A percentile compares a stretch with the other conserved stretches of the same genome.
Evolutionary conservation across 1,140 invertebrate genomes (phyloP).

Genomic region (Drosophila nannoptera): DNA sequence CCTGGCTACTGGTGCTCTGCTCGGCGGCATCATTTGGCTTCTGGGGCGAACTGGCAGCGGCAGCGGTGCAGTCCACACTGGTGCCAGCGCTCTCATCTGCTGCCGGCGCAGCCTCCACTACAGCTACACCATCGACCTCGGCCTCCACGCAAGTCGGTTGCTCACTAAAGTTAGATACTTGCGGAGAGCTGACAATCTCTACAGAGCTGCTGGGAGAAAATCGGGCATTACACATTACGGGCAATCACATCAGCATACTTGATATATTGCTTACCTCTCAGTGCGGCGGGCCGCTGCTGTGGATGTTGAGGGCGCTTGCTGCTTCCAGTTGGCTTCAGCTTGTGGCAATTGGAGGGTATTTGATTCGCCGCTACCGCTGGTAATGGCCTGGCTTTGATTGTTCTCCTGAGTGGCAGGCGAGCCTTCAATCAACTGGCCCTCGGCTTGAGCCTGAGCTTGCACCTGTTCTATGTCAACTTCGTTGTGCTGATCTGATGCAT

Average conservation of each 20-base stretch:
- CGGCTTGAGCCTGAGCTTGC: constrained; percentile 75
- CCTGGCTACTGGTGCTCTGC: constrained; percentile 39
- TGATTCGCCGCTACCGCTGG: constrained; percentile 79
- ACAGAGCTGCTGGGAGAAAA: constrained; percentile 82
- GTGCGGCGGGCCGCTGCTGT: constrained; percentile 85
- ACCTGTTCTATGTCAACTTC: constrained; percentile 85
- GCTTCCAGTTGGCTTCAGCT: constrained; percentile 59
- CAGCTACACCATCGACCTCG: constrained; percentile 49
- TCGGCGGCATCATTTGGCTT: constrained; percentile 52
- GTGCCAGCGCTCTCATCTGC: constrained; percentile 54
- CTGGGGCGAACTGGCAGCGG: constrained; percentile 51
- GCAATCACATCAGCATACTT: background rate
- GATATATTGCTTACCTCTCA: constrained; percentile 83
- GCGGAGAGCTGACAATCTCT: constrained; percentile 94
- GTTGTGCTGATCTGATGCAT: constrained; percentile 78
- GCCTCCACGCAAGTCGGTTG: constrained; percentile 83
- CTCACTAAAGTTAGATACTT: constrained; percentile 79
- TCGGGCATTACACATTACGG: background rate
- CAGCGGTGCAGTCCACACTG: constrained; percentile 37
- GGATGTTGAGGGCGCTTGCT: constrained; percentile 67
- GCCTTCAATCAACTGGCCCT: constrained; percentile 54
- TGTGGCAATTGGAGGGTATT: constrained; percentile 37
- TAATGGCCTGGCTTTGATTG: constrained; percentile 82
- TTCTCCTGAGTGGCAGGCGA: constrained; percentile 74
- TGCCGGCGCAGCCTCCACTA: constrained; percentile 33